Conservation (phyloP, 92 coral and sea anemone genomes). For the Plumapathes pennacea region DNA sequence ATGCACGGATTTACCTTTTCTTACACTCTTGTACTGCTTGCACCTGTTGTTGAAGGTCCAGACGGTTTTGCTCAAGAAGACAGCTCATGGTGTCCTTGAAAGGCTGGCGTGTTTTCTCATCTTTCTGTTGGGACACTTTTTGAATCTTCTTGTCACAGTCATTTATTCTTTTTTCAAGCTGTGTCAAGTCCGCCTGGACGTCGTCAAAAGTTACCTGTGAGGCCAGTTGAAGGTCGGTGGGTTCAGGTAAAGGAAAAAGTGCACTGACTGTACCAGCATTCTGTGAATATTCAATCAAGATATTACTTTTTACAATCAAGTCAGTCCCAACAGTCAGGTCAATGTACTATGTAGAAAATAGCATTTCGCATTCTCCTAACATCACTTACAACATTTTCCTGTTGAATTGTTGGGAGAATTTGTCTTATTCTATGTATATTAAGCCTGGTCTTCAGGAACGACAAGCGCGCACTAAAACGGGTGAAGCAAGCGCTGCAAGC, state of each 20-base stretch:
- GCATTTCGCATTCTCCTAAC: too few species aligned
- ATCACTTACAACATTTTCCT: too few species aligned
- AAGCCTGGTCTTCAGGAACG: too few species aligned
- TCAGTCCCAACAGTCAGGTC: too few species aligned
- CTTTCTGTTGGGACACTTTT: conserved; percentile 57
- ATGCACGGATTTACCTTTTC: conserved; percentile 42
- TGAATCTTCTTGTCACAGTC: conserved; percentile 61
- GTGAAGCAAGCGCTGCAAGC: too few species aligned
- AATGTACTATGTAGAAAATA: too few species aligned
- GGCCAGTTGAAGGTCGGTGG: conserved; percentile 70
- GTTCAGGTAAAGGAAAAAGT: conserved; percentile 80
- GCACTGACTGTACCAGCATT: conserved; percentile 81
- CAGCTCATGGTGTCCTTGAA: conserved; percentile 60
- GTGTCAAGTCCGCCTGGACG: conserved; percentile 59
- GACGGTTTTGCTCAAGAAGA: conserved; percentile 66
- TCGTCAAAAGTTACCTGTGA: conserved; percentile 84
- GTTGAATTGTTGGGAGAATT: too few species aligned
- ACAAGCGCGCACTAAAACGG: too few species aligned
- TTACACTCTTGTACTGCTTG: conserved; percentile 69
- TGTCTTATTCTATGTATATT: too few species aligned
- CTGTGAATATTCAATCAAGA: too few species aligned
- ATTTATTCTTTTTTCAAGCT: conserved; percentile 45
- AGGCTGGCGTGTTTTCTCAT: conserved; percentile 45
- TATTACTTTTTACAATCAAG: too few species aligned
- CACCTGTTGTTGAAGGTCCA: conserved; percentile 60